Percentiles rank a stretch among this genome's conserved stretches.
phyloP scores from a whole-genome alignment of 2,113 vertebrate genomes.

The Anhinga anhinga region DNA sequence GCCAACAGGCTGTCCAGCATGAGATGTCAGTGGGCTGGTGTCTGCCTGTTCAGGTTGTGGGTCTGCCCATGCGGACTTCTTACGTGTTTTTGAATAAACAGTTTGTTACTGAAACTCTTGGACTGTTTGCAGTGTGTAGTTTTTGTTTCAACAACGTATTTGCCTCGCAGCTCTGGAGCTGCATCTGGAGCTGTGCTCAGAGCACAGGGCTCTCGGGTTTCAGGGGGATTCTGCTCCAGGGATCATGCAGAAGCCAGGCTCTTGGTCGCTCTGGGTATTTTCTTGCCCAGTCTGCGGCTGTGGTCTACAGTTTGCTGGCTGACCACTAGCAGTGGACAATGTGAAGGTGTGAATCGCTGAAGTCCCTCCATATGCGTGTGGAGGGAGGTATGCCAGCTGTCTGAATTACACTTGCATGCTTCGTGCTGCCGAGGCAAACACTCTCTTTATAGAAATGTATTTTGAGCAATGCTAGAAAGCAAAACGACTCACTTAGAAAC shows the following conservation, averaged over 20 bases:
- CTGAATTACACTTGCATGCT: not conserved
- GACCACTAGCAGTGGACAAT: not conserved
- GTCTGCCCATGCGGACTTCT: not conserved
- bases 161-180: fast-evolving
- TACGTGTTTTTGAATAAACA: not conserved
- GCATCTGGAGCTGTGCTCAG: not conserved
- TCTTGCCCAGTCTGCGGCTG: not conserved
- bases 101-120: not conserved
- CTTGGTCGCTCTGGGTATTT: fast-evolving
- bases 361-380: fast-evolving
- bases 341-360: fast-evolving
- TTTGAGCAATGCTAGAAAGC: not conserved
- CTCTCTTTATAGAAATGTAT: not conserved
- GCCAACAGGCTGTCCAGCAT: not conserved
- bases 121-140: not conserved
- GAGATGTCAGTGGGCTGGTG: fast-evolving
- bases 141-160: not conserved
- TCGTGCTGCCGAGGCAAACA: not conserved
- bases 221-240: not conserved
- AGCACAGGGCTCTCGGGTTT: not conserved
- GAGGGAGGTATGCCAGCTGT: not conserved
- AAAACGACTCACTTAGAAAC: not conserved
- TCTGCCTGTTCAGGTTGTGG: not conserved
- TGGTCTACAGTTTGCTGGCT: fast-evolving
- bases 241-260: not conserved